Base-by-base conservation (phyloP, 2,113 vertebrate genomes). In the Myrmophylax atrothorax region DNA sequence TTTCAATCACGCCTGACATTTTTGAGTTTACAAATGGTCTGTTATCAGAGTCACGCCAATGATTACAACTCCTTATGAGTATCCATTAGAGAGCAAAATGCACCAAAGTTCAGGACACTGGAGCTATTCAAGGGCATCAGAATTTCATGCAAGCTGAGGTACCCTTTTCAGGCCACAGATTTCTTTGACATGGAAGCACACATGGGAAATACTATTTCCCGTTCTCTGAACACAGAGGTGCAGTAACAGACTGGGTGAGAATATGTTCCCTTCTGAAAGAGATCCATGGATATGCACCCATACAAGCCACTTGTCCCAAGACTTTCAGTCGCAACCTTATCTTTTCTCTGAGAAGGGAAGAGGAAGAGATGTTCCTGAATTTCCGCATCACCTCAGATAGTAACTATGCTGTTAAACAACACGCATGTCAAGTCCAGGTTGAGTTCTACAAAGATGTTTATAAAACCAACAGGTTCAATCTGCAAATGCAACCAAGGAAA, bases 1-100 rank as follows among this genome's bases (percentile, higher is more conserved):
- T 97, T 94, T 76, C 74, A 93, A 90, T 87, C 84, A 87, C 0
- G 58, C 53, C 40, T 87, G 74, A 79, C 62, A 87, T 88, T 85
- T 91, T 9, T 56, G 28, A 79, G 82, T 88, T 88, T 87, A 90
- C 38, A 89, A 94, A 85, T 25, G 18, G 31, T 60, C 78, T 93
- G 35, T 84, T 93, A 91, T 84, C 40, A 82, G 73, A 76, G 66
- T 70, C 66, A 91, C 3, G 3, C 64, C 89, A 91, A 72, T 31
- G 20, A 66, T 53, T 89, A 89, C 84, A 91, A 82, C 62, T 72
- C 66, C 74, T 89, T 72, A 75, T 0, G 0, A 50, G 28, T 31
- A 87, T n/a, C 33, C 42, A 72, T 42, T 60, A 72, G 38, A 56
- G 19, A 87, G 44, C 52, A 89, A 94, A 94, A 72, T 1, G 12